Percentiles rank a stretch among this genome's conserved stretches.
These are phyloP conservation scores for Ptychodera flava DNA, from an alignment of 35 echinoderm and acorn worm species.

Conservation along the genomic window DNA sequence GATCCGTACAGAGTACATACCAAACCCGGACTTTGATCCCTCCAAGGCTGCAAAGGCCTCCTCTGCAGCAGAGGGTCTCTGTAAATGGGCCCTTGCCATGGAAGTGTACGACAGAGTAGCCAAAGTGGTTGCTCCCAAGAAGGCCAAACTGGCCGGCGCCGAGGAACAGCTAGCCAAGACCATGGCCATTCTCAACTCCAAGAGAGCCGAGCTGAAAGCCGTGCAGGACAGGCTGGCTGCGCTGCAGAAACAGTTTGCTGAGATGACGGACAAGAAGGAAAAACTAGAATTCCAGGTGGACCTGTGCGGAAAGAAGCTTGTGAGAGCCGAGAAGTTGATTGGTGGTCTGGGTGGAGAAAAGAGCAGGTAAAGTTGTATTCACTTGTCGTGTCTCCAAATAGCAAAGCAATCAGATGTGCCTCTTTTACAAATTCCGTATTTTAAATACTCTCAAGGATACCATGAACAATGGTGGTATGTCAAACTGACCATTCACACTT, in stretches of 20 bases:
- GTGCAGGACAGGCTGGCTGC: constrained; percentile 78
- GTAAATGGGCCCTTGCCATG: constrained; percentile 86
- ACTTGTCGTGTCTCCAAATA: too few relatives aligned
- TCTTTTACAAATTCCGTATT: too few relatives aligned
- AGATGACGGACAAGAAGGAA: constrained; percentile 99
- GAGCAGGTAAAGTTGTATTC: constrained; percentile 51
- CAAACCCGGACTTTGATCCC: constrained; percentile 95
- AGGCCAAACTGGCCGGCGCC: constrained; percentile 87
- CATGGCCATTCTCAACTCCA: constrained; percentile 92
- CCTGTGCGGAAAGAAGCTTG: constrained; percentile 96
- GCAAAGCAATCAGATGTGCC: too few relatives aligned
- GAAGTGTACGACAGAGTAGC: constrained; percentile 96
- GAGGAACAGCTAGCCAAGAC: constrained; percentile 72
- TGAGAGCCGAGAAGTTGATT: constrained; percentile 96
- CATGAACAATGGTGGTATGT: too few relatives aligned
- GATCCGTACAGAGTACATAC: constrained; percentile 75
- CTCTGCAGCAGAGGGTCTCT: constrained; percentile 83
- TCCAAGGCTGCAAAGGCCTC: constrained; percentile 93
- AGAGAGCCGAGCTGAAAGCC: constrained; percentile 88
- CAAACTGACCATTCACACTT: too few relatives aligned
- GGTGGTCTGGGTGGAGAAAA: constrained; percentile 97
- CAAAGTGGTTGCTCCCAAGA: constrained; percentile 98
- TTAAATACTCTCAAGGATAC: too few relatives aligned
- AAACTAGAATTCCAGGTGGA: constrained; percentile 89
- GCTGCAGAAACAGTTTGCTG: constrained; percentile 86